These are phyloP conservation scores for Loriculus beryllinus DNA, from an alignment of 2,797 vertebrate species.

Conservation along the genomic window DNA sequence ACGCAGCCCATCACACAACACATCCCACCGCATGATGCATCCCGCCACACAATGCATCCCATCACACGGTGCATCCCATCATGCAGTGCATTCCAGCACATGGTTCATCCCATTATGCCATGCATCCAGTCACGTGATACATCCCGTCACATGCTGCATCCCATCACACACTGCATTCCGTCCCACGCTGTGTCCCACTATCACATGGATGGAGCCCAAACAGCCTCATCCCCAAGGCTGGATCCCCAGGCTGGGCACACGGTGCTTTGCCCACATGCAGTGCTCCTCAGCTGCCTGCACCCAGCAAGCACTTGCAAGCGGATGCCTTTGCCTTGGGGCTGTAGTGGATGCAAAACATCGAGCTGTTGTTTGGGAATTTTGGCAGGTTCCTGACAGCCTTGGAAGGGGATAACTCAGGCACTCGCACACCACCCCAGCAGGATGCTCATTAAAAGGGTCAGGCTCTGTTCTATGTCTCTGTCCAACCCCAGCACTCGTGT, in stretches of 20 bases:
- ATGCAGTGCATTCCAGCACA: background rate
- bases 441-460: background rate
- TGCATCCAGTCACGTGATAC: background rate
- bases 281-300: background rate
- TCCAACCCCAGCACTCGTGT: background rate
- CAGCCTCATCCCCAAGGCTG: background rate
- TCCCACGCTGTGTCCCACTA: accelerated
- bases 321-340: background rate
- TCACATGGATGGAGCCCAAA: accelerated
- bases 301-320: background rate
- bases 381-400: background rate
- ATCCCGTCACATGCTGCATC: no score
- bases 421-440: accelerated
- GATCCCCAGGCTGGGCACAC: accelerated
- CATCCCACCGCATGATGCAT: accelerated
- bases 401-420: background rate
- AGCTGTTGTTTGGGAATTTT: background rate
- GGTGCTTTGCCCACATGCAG: accelerated
- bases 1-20: accelerated
- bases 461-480: background rate
- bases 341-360: background rate
- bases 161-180: accelerated
- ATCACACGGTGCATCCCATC: accelerated
- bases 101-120: accelerated
- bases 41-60: accelerated